A percentile compares a stretch with the other conserved stretches of the same genome.
These are phyloP conservation scores for Brachyistius frenatus DNA, from an alignment of 2,113 vertebrate species.

Conservation along the genomic window DNA sequence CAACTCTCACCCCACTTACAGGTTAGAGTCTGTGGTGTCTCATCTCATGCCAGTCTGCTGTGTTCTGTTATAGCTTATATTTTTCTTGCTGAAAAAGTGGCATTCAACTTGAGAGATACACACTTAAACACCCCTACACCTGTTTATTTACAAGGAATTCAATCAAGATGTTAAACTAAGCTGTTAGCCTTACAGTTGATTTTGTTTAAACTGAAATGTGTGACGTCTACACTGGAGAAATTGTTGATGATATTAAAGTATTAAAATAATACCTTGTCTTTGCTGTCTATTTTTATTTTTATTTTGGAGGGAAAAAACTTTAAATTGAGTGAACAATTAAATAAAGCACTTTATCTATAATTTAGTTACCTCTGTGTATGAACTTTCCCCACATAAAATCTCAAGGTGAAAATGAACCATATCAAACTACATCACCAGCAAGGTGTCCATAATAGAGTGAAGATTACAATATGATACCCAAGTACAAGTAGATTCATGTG, in stretches of 20 bases:
- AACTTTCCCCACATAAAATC: too few relatives aligned
- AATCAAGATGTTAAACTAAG: constrained; percentile 20
- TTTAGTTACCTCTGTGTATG: too few relatives aligned
- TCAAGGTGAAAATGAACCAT: too few relatives aligned
- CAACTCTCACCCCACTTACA: not conserved
- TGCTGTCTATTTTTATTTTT: constrained; percentile 7
- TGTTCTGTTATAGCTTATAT: constrained; percentile 1
- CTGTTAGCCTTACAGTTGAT: not conserved
- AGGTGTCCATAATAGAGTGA: too few relatives aligned
- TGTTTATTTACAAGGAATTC: constrained; percentile 14
- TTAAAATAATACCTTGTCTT: not conserved
- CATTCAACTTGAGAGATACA: constrained; percentile 9
- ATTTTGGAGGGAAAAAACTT: not conserved
- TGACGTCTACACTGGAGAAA: not conserved
- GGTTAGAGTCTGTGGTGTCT: constrained; percentile 7
- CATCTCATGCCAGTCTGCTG: not conserved
- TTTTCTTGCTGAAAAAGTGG: constrained; percentile 11
- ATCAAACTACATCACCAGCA: too few relatives aligned
- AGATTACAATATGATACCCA: too few relatives aligned
- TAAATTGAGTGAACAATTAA: too few relatives aligned
- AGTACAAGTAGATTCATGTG: too few relatives aligned
- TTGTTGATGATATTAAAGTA: constrained; percentile 28
- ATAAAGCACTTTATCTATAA: too few relatives aligned
- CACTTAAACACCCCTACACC: not conserved
- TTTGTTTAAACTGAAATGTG: constrained; percentile 10